These are phyloP conservation scores for Iphiclides podalirius DNA, from an alignment of 2,888 invertebrate species.

Conservation along the genomic window DNA sequence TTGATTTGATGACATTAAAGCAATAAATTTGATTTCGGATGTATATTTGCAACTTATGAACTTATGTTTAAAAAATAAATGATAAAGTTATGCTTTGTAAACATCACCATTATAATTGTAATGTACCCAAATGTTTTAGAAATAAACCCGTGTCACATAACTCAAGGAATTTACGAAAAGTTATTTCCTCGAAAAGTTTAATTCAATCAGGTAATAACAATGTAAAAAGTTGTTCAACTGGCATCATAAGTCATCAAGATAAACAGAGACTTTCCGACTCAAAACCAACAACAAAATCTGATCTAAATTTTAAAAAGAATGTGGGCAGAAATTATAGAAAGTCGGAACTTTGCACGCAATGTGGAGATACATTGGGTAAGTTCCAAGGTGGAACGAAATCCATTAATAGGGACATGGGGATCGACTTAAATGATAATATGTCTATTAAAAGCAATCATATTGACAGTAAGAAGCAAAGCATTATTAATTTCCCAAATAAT, in stretches of 20 bases:
- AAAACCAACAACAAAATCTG: constrained; percentile 58
- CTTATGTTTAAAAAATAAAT: constrained; percentile 3
- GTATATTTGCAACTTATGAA: not conserved
- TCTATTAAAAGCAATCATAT: not conserved
- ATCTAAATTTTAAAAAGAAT: constrained; percentile 37
- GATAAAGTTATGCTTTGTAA: not conserved
- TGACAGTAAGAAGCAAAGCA: constrained; percentile 15
- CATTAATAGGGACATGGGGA: not conserved
- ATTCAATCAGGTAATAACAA: constrained; percentile 15
- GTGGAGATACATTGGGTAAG: constrained; percentile 45
- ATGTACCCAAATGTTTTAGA: not conserved
- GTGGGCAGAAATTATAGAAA: constrained; percentile 12
- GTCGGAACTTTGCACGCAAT: constrained; percentile 39
- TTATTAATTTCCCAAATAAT: constrained; percentile 1
- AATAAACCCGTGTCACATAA: constrained; percentile 24
- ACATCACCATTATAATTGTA: no score
- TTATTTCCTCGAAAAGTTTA: constrained; percentile 42
- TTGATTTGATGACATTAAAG: not conserved
- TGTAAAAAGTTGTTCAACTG: constrained; percentile 47
- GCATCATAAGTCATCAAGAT: constrained; percentile 32
- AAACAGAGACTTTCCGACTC: constrained; percentile 30
- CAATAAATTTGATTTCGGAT: not conserved
- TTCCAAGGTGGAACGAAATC: constrained; percentile 8
- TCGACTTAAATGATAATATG: not conserved
- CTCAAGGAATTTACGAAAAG: constrained; percentile 40